Base-by-base conservation (phyloP, 2,797 vertebrate species). In the Danio jaintianensis region DNA sequence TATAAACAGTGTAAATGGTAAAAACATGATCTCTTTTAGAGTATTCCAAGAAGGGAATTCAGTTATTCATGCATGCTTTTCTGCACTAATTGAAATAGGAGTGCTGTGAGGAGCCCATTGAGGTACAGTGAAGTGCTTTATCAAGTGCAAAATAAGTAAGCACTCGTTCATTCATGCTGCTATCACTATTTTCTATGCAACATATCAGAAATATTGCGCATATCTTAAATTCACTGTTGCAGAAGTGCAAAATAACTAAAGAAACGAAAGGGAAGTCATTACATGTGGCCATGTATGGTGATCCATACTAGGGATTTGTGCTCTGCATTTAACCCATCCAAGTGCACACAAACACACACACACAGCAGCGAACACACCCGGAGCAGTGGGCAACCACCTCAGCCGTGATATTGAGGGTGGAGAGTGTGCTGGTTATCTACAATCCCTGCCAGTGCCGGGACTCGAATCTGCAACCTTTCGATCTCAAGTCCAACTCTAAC, bases 121-220 rank as follows among this genome's bases (percentile, higher is more conserved):
- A 87, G 75, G 85, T 80, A 78, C 70, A 85, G 76, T 88, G 85
- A 90, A 89, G 89, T 87, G 86, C 75, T 85, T 81, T 63, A 89
- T 90, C 73, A 90, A 85, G 87, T 85, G 87, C 87, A 86, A 89
- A 85, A 90, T 89, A 89, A 90, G 89, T 82, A 83, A 82, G 67
- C 72, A 43, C 78, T 82, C 59, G 20, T 80, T 61, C 8, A 73
- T 69, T 82, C 66, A 72, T 22, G 20, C 20, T 10, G 73, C n/a
- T 55, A 40, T 62, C 64, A 53, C 40, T 74, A 9, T 76, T 29
- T 47, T 16, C 58, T 13, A 20, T 40, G 48, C 47, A 56, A 43
- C 36, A 36, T 22, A 61, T 76, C 16, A 4, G 9, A 79, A 47
- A 82, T 47, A 78, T 36, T 63, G 48, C 72, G 63, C 42, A 73